Conservation (phyloP, 2,797 vertebrate species). For the Melanotaenia maccullochi region DNA sequence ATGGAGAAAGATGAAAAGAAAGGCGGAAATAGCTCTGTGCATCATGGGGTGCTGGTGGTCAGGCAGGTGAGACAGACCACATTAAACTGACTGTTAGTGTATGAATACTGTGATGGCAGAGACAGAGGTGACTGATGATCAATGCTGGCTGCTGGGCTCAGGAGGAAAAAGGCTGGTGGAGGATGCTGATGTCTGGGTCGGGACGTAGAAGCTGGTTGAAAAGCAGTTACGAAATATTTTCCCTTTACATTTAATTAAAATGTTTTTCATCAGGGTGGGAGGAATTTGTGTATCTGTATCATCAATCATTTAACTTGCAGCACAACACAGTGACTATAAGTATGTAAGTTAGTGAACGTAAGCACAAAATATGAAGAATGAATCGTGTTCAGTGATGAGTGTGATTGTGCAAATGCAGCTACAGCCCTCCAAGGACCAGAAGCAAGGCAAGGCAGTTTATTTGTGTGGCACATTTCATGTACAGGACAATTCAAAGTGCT, state of each 20-base stretch:
- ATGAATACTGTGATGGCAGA: slow-evolving; percentile 46
- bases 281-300: too few species aligned
- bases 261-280: too few species aligned
- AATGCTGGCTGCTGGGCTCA: slow-evolving; percentile 61
- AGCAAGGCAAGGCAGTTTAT: too few species aligned
- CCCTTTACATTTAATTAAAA: background rate
- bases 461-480: too few species aligned
- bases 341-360: too few species aligned
- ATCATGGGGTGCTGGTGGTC: slow-evolving; percentile 58
- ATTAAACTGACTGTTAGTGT: slow-evolving; percentile 51
- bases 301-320: background rate
- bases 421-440: too few species aligned
- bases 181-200: slow-evolving; percentile 18
- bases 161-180: slow-evolving; percentile 40
- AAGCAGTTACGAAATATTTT: background rate
- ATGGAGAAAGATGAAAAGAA: slow-evolving; percentile 26
- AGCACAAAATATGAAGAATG: too few species aligned
- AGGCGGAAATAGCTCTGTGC: slow-evolving; percentile 40
- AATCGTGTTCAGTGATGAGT: too few species aligned
- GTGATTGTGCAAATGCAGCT: too few species aligned
- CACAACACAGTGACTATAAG: too few species aligned
- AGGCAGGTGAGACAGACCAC: slow-evolving; percentile 42
- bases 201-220: slow-evolving; percentile 1
- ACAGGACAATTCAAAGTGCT: too few species aligned
- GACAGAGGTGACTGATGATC: slow-evolving; percentile 63